Conservation (phyloP, 2,113 vertebrate species). For the Eupsittula cactorum region DNA sequence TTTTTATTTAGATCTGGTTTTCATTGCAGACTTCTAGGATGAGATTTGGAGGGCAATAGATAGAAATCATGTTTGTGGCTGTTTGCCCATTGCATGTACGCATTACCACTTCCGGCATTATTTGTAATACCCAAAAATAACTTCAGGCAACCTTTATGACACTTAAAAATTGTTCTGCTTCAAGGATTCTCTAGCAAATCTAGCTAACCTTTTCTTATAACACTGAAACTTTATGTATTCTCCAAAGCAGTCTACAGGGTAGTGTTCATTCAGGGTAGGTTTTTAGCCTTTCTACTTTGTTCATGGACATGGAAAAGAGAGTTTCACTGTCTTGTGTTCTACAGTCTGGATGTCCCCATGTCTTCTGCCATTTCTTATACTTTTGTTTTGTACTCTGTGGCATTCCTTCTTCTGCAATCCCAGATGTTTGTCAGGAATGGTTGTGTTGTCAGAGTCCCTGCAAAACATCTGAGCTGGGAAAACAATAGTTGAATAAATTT, state of each 20-base stretch:
- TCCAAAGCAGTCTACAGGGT: not conserved
- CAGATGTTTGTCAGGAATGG: not conserved
- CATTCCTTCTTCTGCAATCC: not conserved
- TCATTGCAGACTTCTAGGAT: not conserved
- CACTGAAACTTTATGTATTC: not conserved
- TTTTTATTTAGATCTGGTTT: not conserved
- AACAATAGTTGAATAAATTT: constrained; percentile 6
- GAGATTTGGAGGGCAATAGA: not conserved
- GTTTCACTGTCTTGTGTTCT: not conserved
- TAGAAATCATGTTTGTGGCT: not conserved
- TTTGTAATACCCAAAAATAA: not conserved
- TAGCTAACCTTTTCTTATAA: not conserved
- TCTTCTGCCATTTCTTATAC: not conserved
- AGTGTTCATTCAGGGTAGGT: not conserved
- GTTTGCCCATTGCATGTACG: not conserved
- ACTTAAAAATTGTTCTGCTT: not conserved
- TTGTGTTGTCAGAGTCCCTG: not conserved
- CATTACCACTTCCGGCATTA: not conserved
- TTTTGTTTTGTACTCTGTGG: not conserved
- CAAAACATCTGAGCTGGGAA: not conserved
- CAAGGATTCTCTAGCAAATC: not conserved
- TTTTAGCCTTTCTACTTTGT: not conserved
- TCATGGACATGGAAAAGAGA: not conserved
- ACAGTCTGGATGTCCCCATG: not conserved
- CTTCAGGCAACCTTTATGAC: not conserved